These are phyloP conservation scores for Pycnomerus fuliginosus DNA, from an alignment of 2,888 invertebrate genomes.

Conservation along the genomic window DNA sequence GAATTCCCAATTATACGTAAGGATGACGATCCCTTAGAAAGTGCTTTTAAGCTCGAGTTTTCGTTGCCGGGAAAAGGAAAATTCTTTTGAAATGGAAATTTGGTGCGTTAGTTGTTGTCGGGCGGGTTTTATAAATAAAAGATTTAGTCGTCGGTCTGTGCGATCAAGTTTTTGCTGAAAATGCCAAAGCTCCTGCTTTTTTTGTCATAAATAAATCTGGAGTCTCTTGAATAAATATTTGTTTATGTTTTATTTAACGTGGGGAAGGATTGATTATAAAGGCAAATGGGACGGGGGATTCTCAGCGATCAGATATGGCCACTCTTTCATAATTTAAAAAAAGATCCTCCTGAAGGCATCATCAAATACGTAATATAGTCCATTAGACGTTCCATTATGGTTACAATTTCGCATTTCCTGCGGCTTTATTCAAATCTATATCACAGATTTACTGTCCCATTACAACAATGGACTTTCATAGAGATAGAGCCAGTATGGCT, in stretches of 20 bases:
- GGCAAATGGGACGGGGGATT: conserved; percentile 37
- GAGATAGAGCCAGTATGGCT: conserved; percentile 43
- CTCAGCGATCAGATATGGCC: conserved; percentile 34
- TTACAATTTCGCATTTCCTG: conserved; percentile 44
- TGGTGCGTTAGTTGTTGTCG: conserved; percentile 7
- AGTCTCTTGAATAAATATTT: conserved; percentile 43
- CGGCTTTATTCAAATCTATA: conserved; percentile 44
- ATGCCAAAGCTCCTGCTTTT: background rate
- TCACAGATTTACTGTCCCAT: conserved; percentile 41
- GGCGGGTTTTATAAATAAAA: conserved; percentile 15
- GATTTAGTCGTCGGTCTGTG: conserved; percentile 8
- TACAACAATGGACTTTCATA: conserved; percentile 45
- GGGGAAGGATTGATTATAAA: conserved; percentile 39
- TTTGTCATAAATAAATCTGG: conserved; percentile 12
- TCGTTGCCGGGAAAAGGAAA: too few species aligned
- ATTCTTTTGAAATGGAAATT: conserved; percentile 12
- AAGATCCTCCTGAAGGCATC: conserved; percentile 21
- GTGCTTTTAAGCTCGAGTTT: too few species aligned
- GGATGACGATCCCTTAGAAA: too few species aligned
- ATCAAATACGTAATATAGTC: conserved; percentile 29
- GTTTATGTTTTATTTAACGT: conserved; percentile 45
- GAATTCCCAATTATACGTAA: too few species aligned
- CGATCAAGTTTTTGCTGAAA: conserved; percentile 8
- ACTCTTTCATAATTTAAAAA: conserved; percentile 18
- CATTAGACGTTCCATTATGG: conserved; percentile 39